phyloP scores from a whole-genome alignment of 1,140 invertebrate genomes.

The Akabosia matsudoensis region DNA sequence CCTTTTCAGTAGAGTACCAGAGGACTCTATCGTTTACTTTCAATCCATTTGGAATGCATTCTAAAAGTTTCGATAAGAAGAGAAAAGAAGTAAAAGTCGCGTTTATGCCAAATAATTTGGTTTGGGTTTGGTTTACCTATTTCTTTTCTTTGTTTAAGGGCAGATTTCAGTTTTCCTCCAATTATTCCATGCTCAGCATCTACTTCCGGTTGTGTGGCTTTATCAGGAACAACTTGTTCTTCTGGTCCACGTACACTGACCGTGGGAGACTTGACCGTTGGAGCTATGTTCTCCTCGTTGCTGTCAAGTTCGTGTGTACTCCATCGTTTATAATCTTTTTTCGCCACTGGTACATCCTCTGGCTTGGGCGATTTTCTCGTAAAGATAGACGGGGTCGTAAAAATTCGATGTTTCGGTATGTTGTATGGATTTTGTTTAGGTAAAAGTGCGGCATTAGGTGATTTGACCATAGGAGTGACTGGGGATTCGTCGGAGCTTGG shows the following conservation, averaged over 20 bases:
- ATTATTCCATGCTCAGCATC: neutral
- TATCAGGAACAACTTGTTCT: neutral
- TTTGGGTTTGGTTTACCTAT: conserved; percentile 20
- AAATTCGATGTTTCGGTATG: conserved; percentile 34
- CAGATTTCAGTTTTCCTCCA: conserved; percentile 30
- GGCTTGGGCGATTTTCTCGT: neutral
- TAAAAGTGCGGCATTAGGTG: neutral
- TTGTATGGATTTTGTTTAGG: conserved; percentile 13
- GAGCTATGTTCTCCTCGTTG: too few relatives aligned
- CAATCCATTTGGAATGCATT: conserved; percentile 27
- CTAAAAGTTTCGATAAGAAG: neutral
- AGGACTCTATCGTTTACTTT: conserved; percentile 31
- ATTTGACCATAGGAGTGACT: neutral
- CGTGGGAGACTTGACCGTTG: too few relatives aligned
- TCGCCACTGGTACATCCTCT: neutral
- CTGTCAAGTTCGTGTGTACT: neutral
- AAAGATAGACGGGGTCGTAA: conserved; percentile 29
- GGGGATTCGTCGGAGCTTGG: neutral
- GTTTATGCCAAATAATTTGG: too few relatives aligned
- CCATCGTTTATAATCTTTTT: neutral
- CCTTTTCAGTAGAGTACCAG: conserved; percentile 29
- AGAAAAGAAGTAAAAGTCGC: too few relatives aligned
- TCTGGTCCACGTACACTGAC: neutral
- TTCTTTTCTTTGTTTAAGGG: conserved; percentile 36
- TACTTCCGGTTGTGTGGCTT: neutral